Evolutionary conservation across 2,888 invertebrate genomes (phyloP), one percentile per base, ranked within the genome.

Genomic region (Himalopsyche kuldschensis): DNA sequence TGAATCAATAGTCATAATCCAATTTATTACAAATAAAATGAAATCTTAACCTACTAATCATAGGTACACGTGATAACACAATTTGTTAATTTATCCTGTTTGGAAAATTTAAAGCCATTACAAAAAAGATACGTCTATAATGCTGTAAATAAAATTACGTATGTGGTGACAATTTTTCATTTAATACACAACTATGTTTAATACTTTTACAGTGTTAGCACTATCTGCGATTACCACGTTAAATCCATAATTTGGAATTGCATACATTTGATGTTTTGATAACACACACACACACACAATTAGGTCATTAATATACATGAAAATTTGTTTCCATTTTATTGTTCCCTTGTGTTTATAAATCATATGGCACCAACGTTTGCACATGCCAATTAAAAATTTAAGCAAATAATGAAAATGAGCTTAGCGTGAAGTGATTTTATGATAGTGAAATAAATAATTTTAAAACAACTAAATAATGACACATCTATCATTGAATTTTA

Each of bases 11-110:
- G 69, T 69, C 47, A 55, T 79, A 79, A 79, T 76, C 78, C 32
- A 32, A 82, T 82, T 75, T 32, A 69, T 78, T 46, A 80, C 77
- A 80, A 82, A 82, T 82, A 78, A 55, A 81, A 79, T n/a, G 32
- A 55, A 63, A 55, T 20, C 63, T 69, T 48, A 79, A 79, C 47
- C 78, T 78, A 47, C 47, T 24, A 69, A 69, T 69, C 30, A 69
- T 69, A 69, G 69, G 69, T 69, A 69, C 69, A 69, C 30, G 69
- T 69, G 69, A 69, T 69, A 69, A 69, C 69, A 69, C 30, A 27
- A 69, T 69, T 69, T 69, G 27, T 69, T 69, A 24, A 30, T 69
- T 69, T 27, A 69, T 69, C 69, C 20, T 27, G 69, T 69, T 0
- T 69, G 15, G 69, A 69, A 69, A 69, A 24, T 69, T 69, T 69